phyloP scores from a whole-genome alignment of 2,113 vertebrate species.

The Salminus brasiliensis region DNA sequence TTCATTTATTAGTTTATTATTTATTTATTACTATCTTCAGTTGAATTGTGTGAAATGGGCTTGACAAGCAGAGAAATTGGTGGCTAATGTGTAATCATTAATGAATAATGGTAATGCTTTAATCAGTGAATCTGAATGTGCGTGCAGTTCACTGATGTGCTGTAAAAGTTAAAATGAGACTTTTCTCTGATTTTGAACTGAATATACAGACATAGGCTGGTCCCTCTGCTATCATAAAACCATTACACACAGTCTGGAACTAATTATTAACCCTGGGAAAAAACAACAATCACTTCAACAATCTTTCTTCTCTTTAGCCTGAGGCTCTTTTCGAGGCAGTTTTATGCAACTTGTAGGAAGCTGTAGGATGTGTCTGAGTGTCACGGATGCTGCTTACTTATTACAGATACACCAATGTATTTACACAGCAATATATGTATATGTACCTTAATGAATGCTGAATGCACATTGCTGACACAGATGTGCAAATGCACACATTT shows the following conservation, averaged over 20 bases:
- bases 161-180: not conserved
- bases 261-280: slow-evolving; percentile 70
- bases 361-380: not conserved
- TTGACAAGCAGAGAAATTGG: not conserved
- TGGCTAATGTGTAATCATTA: not conserved
- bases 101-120: not conserved
- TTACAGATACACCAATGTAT: not conserved
- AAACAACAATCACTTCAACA: slow-evolving; percentile 56
- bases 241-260: slow-evolving; percentile 29
- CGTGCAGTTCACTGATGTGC: too few relatives aligned
- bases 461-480: too few relatives aligned
- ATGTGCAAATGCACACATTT: too few relatives aligned
- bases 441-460: too few relatives aligned
- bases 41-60: not conserved
- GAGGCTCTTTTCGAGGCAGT: slow-evolving; percentile 11
- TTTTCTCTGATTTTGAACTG: slow-evolving; percentile 19
- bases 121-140: not conserved
- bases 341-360: not conserved
- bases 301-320: slow-evolving; percentile 37
- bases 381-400: not conserved
- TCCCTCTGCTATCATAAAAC: not conserved
- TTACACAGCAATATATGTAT: not conserved
- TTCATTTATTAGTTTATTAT: not conserved
- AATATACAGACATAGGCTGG: slow-evolving; percentile 3
- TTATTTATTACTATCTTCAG: too few relatives aligned